phyloP scores from a whole-genome alignment of 2,888 invertebrate species.

The Eumacrocentrus americanus region DNA sequence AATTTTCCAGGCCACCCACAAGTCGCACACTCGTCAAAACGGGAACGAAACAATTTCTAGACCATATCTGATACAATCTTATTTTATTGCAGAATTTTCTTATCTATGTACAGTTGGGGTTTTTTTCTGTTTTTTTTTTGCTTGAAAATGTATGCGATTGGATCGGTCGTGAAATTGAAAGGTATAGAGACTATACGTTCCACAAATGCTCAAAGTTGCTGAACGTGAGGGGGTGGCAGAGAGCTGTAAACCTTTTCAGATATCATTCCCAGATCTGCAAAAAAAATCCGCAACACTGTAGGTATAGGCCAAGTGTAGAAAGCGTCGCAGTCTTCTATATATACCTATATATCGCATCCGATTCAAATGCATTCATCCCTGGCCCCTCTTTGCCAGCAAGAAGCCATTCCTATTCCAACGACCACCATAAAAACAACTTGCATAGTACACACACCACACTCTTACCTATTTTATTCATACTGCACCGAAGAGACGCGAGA shows the following conservation, averaged over 20 bases:
- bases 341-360: background rate
- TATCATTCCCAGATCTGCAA: background rate
- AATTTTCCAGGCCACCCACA: no score
- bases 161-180: constrained; percentile 5
- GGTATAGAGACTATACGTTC: background rate
- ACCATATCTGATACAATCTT: no score
- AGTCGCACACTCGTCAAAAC: no score
- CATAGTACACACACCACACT: background rate
- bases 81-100: background rate
- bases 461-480: constrained; percentile 12
- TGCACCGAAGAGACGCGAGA: constrained; percentile 3
- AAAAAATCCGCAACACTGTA: constrained; percentile 4
- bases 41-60: no score
- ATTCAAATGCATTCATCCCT: constrained; percentile 17
- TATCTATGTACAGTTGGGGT: background rate
- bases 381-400: constrained; percentile 38
- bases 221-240: background rate
- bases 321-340: background rate
- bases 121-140: background rate
- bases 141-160: background rate
- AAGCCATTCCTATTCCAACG: constrained; percentile 58
- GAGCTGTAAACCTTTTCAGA: constrained; percentile 1
- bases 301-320: background rate
- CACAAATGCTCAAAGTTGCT: background rate
- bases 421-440: constrained; percentile 54